These are phyloP conservation scores for Dicerorhinus sumatrensis DNA, from an alignment of 2,113 vertebrate genomes.

Conservation along the genomic window DNA sequence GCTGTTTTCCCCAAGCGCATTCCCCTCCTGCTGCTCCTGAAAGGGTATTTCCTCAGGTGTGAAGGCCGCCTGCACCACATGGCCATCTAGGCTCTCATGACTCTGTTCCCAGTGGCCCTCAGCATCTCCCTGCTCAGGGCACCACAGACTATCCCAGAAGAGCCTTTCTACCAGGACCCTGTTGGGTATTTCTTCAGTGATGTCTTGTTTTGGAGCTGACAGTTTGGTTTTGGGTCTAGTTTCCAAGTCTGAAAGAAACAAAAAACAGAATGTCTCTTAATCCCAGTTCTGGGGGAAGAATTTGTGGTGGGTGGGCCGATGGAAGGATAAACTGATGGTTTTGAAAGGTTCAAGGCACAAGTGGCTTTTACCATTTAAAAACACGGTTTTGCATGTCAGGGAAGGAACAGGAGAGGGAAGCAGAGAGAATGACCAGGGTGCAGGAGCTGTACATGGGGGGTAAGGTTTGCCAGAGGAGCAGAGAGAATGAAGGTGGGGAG, in stretches of 20 bases:
- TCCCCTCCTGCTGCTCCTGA: neutral
- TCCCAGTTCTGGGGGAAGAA: neutral
- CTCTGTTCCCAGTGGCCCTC: neutral
- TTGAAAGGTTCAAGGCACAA: neutral
- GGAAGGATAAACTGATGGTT: neutral
- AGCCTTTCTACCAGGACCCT: neutral
- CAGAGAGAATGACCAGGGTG: neutral
- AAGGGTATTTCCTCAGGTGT: neutral
- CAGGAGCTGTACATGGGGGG: too few species aligned
- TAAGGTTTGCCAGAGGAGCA: too few species aligned
- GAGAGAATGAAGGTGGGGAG: neutral
- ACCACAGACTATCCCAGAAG: neutral
- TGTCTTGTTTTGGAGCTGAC: neutral
- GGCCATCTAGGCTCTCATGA: fast-evolving
- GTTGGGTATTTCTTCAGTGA: neutral
- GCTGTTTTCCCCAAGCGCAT: neutral
- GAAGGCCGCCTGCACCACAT: fast-evolving
- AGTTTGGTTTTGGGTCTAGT: neutral
- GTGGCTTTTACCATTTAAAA: neutral
- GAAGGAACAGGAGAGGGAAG: neutral
- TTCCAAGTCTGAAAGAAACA: conserved; percentile 55
- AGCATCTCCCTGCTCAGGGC: neutral
- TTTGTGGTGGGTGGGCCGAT: neutral
- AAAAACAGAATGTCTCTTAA: neutral
- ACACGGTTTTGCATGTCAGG: neutral